Base-by-base conservation (phyloP, 2,797 vertebrate species). In the Numenius phaeopus region DNA sequence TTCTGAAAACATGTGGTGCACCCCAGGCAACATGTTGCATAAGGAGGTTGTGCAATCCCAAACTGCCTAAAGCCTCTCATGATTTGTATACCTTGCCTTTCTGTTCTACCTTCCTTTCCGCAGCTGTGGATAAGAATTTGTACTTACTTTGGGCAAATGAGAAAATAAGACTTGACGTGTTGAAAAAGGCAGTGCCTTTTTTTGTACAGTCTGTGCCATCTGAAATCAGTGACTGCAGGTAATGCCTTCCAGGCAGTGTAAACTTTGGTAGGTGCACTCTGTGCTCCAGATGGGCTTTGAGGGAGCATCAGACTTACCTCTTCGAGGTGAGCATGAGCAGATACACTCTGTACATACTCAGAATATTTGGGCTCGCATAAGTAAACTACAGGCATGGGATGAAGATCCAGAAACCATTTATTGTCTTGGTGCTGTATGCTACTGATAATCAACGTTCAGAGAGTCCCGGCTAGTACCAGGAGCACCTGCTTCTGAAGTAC, bases 21-120 rank as follows among this genome's bases (percentile, higher is more conserved):
- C 83, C 73, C 12, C 55, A 73, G 94, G 93, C 83, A 83, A 24
- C 3, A 2, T 14, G 34, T 93, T 97, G 77, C 87, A 57, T 97
- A 95, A 96, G 50, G 58, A 29, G 14, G 40, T 93, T 96, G 77
- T 70, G 83, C 85, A 95, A 94, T 72, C 20, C 34, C 83, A 62
- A 90, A 82, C 85, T 54, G 77, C 77, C 80, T 86, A 2, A 80
- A 81, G 65, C 65, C 61, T 95, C 69, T 78, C 42, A 67, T 89
- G 50, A 71, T 95, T 79, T 87, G 39, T 91, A 27, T 76, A 39
- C 32, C 42, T 76, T 86, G 18, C n/a, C 32, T 83, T 95, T 87
- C 73, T 90, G 34, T 37, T 95, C 57, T 88, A n/a, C 44, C 34
- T 81, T 78, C n/a, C 47, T 61, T 94, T 94, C 57, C 76, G 81